Percentiles rank a stretch among this genome's conserved stretches.
These are phyloP conservation scores for Porites cylindrica DNA, from an alignment of 92 coral and sea anemone genomes.

Conservation along the genomic window DNA sequence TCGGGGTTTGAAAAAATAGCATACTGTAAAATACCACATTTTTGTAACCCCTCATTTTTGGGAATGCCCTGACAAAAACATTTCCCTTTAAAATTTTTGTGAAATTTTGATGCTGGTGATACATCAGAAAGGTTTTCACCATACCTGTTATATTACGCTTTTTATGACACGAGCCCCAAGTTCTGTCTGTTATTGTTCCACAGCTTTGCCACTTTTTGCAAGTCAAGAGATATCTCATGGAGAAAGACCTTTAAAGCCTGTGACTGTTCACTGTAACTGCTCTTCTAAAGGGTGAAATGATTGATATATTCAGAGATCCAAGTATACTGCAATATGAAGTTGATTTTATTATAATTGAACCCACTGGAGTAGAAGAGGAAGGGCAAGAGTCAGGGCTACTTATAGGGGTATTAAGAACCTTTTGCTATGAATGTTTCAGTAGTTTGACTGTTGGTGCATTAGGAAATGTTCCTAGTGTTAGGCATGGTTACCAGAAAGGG, in stretches of 20 bases:
- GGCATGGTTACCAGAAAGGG: constrained; percentile 63
- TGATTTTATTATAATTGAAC: background rate
- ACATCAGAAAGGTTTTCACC: background rate
- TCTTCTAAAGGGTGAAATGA: background rate
- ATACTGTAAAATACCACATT: background rate
- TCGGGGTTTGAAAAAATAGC: background rate
- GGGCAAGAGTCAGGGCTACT: constrained; percentile 62
- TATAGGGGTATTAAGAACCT: constrained; percentile 46
- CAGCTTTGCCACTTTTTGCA: too few species aligned
- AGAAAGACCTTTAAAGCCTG: background rate
- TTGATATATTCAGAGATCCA: constrained; percentile 6
- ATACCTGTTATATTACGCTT: background rate
- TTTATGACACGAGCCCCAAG: background rate
- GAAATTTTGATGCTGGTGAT: background rate
- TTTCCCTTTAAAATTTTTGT: background rate
- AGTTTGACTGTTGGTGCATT: constrained; percentile 41
- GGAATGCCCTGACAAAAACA: background rate
- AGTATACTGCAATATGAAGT: constrained; percentile 14
- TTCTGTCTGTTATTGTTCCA: too few species aligned
- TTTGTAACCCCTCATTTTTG: background rate
- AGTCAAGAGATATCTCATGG: background rate
- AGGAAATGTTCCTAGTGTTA: constrained; percentile 55
- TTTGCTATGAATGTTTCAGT: constrained; percentile 2
- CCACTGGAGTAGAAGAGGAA: constrained; percentile 35
- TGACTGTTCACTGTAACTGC: constrained; percentile 11